Conservation (phyloP, 2,113 vertebrate genomes). For the Oreochromis aureus region DNA sequence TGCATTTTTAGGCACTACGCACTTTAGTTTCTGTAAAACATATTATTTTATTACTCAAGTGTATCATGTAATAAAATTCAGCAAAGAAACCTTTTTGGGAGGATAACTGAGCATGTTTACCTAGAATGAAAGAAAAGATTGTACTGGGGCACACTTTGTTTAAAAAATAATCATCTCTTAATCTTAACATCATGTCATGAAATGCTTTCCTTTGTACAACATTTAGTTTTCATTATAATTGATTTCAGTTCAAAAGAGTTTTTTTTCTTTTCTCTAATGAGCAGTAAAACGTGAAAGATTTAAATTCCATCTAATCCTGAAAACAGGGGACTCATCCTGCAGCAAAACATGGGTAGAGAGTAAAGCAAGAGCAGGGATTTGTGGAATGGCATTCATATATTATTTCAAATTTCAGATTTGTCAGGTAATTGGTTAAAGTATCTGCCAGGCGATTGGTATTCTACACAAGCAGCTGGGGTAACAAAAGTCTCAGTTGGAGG, state of each 20-base stretch:
- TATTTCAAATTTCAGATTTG: not conserved
- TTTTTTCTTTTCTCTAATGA: not conserved
- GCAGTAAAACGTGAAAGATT: not conserved
- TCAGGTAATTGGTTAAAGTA: slow-evolving; percentile 22
- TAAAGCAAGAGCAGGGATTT: not conserved
- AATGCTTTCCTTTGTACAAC: not conserved
- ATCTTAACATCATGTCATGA: not conserved
- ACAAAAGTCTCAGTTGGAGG: not conserved
- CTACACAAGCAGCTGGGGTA: not conserved
- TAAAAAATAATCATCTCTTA: not conserved
- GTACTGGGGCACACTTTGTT: not conserved
- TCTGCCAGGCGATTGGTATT: slow-evolving; percentile 17
- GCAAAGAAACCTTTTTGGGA: not conserved
- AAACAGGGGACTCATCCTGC: not conserved
- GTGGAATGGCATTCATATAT: not conserved
- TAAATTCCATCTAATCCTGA: not conserved
- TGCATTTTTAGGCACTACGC: not conserved
- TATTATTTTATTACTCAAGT: not conserved
- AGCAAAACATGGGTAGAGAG: not conserved
- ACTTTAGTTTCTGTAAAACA: not conserved
- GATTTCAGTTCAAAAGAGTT: not conserved
- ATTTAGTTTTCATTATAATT: not conserved
- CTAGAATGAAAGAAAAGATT: not conserved
- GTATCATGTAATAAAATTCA: not conserved
- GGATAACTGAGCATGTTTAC: not conserved